A percentile compares a stretch with the other conserved stretches of the same genome.
Conservation (phyloP, 2,113 vertebrate genomes). For the Callorhinus ursinus region DNA sequence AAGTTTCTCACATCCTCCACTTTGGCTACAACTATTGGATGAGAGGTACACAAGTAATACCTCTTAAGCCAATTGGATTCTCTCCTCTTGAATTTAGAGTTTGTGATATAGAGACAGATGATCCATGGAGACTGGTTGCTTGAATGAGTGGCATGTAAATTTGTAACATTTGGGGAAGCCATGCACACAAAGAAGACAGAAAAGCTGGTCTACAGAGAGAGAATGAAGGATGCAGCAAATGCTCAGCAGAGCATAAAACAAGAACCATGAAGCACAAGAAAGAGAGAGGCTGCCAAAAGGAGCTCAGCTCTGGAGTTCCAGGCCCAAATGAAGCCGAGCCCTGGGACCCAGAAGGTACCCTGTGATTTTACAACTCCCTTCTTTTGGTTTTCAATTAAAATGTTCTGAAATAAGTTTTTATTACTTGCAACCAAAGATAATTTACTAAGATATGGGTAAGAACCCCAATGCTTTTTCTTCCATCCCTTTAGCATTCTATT, state of each 20-base stretch:
- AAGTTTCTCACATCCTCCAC: neutral
- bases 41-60: neutral
- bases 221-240: neutral
- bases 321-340: neutral
- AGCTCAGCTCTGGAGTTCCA: neutral
- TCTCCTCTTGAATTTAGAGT: conserved; percentile 18
- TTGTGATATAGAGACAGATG: neutral
- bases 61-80: neutral
- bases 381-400: neutral
- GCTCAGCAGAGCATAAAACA: neutral
- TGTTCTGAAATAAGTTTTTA: neutral
- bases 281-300: neutral
- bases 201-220: neutral
- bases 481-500: neutral
- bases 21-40: neutral
- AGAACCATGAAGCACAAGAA: neutral
- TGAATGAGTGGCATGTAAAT: neutral
- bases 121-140: neutral
- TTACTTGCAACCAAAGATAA: conserved; percentile 10
- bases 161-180: neutral
- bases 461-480: neutral
- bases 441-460: neutral
- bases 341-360: neutral
- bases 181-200: neutral
- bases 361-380: neutral